A percentile compares a stretch with the other conserved stretches of the same genome.
These are phyloP conservation scores for Sminthurides bifidus DNA, from an alignment of 1,140 invertebrate genomes.

Conservation along the genomic window DNA sequence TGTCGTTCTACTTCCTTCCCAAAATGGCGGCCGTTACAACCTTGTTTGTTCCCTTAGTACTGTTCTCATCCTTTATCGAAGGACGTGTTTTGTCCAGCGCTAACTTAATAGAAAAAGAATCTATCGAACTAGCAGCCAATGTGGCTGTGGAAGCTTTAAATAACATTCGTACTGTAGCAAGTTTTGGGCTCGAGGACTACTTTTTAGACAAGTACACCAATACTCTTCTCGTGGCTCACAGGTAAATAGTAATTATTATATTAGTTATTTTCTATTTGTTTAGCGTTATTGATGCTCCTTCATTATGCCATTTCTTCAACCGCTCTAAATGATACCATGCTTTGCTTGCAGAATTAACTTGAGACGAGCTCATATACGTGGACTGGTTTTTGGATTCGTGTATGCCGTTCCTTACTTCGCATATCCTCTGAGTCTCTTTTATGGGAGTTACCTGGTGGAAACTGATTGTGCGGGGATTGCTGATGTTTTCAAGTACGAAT, in stretches of 20 bases:
- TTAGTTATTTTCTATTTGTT: background rate
- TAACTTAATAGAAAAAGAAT: slow-evolving; percentile 34
- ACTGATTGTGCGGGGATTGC: slow-evolving; percentile 36
- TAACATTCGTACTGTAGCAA: slow-evolving; percentile 46
- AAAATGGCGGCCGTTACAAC: slow-evolving; percentile 55
- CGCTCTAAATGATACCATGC: background rate
- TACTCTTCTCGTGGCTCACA: slow-evolving; percentile 31
- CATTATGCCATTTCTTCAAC: background rate
- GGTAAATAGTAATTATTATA: background rate
- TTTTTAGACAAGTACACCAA: slow-evolving; percentile 36
- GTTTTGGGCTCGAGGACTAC: slow-evolving; percentile 39
- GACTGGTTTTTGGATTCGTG: slow-evolving; percentile 41
- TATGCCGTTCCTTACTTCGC: slow-evolving; percentile 43
- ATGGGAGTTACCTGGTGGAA: slow-evolving; percentile 43
- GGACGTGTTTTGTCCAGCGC: slow-evolving; percentile 33
- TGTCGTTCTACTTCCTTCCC: slow-evolving; percentile 60
- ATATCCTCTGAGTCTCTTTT: slow-evolving; percentile 42
- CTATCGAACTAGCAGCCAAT: slow-evolving; percentile 32
- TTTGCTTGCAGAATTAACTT: slow-evolving; percentile 14
- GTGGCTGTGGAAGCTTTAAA: slow-evolving; percentile 42
- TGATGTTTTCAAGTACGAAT: slow-evolving; percentile 42
- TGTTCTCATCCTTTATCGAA: slow-evolving; percentile 33
- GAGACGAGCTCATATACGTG: slow-evolving; percentile 35
- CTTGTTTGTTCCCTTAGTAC: slow-evolving; percentile 46
- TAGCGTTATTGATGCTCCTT: background rate